Conservation (phyloP, 2,888 invertebrate species). For the Agonum fuliginosum region DNA sequence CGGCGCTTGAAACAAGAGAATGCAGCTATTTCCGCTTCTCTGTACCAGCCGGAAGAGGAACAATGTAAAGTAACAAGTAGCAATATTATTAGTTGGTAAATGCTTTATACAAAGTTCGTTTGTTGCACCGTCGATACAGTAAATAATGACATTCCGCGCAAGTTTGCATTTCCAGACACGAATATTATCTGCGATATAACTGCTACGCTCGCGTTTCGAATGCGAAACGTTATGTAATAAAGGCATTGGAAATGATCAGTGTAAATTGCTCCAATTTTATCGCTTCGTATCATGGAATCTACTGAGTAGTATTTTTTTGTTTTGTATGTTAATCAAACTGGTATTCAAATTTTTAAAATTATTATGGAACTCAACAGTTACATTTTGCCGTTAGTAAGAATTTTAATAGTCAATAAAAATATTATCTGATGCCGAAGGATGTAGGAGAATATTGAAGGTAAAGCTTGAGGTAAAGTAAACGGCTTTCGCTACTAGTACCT, state of each 20-base stretch:
- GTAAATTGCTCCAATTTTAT: conserved; percentile 30
- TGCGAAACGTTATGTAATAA: conserved; percentile 39
- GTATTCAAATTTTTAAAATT: conserved; percentile 34
- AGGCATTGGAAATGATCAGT: conserved; percentile 4
- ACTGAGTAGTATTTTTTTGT: neutral
- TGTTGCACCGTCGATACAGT: conserved; percentile 34
- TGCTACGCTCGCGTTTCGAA: conserved; percentile 7
- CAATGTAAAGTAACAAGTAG: conserved; percentile 42
- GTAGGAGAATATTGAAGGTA: no score
- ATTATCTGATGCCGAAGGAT: neutral
- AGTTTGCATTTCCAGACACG: conserved; percentile 35
- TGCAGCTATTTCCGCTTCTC: conserved; percentile 34
- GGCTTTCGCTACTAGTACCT: no score
- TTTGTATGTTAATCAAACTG: conserved; percentile 4
- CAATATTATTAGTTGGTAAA: conserved; percentile 52
- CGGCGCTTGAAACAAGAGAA: conserved; percentile 12
- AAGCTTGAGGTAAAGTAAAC: no score
- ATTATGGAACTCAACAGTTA: neutral
- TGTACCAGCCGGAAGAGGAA: conserved; percentile 32
- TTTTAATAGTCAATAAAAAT: neutral
- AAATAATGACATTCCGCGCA: conserved; percentile 41
- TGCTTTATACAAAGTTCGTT: conserved; percentile 47
- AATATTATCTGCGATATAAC: conserved; percentile 24
- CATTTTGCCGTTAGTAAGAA: neutral
- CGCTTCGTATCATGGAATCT: conserved; percentile 9